Evolutionary conservation across 2,113 vertebrate genomes (phyloP).

Genomic region (Saccopteryx bilineata): DNA sequence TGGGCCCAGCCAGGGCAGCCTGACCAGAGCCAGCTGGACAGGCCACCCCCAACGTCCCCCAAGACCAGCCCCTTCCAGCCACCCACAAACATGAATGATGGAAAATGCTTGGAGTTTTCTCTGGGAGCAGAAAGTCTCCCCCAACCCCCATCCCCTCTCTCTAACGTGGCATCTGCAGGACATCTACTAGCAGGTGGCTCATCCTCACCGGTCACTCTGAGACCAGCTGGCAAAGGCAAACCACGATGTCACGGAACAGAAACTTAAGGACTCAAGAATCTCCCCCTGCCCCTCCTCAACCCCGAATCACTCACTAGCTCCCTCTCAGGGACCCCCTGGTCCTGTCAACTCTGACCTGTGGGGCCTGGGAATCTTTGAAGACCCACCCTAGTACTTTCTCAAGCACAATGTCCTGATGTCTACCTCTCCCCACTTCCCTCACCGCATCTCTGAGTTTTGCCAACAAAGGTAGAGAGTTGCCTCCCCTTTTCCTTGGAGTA

Average conservation of each 20-base stretch:
- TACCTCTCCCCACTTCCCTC: neutral
- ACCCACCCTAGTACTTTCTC: neutral
- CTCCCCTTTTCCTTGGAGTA: rapidly evolving
- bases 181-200: neutral
- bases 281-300: rapidly evolving
- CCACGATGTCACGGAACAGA: neutral
- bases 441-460: neutral
- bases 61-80: neutral
- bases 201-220: rapidly evolving
- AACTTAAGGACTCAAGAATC: neutral
- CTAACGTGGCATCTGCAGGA: neutral
- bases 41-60: neutral
- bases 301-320: rapidly evolving
- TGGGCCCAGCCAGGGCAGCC: neutral
- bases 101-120: neutral
- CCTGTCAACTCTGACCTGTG: rapidly evolving
- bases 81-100: rapidly evolving
- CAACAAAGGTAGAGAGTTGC: neutral
- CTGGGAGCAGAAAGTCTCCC: too few relatives aligned
- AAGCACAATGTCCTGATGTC: rapidly evolving
- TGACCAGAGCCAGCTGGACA: neutral
- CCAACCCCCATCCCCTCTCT: rapidly evolving
- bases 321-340: rapidly evolving
- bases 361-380: rapidly evolving
- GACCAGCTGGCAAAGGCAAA: neutral